Evolutionary conservation across 1,140 invertebrate genomes (phyloP).

Genomic region (Trachymyrmex septentrionalis): DNA sequence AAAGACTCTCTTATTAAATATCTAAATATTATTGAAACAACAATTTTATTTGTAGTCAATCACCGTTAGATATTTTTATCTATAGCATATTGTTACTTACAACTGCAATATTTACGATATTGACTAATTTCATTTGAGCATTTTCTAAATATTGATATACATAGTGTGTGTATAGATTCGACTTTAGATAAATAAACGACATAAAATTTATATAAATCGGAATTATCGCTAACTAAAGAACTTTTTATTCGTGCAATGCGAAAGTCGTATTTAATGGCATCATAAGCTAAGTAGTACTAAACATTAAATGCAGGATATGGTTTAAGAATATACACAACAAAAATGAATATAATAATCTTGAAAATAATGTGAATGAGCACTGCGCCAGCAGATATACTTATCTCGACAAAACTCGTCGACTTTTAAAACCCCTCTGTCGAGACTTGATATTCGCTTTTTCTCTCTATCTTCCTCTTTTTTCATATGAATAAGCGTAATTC

Average conservation of each 20-base stretch:
- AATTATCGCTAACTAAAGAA: neutral
- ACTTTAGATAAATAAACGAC: neutral
- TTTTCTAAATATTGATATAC: neutral
- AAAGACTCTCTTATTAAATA: neutral
- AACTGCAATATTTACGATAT: neutral
- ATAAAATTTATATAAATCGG: neutral
- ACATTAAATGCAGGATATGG: neutral
- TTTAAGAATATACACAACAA: neutral
- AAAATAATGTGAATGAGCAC: neutral
- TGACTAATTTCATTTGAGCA: neutral
- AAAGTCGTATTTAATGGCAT: conserved; percentile 4
- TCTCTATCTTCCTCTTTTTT: conserved; percentile 27
- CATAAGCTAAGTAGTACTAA: neutral
- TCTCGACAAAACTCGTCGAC: conserved; percentile 41
- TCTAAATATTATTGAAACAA: neutral
- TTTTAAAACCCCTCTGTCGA: conserved; percentile 29
- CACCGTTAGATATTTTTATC: neutral
- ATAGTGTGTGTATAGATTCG: neutral
- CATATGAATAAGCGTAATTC: conserved; percentile 56
- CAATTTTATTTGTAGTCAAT: neutral
- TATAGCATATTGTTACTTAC: neutral
- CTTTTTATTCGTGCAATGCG: neutral
- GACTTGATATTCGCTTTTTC: conserved; percentile 16
- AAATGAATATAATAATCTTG: conserved; percentile 29
- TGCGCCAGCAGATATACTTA: conserved; percentile 42